phyloP scores from a whole-genome alignment of 2,113 vertebrate species.

The Tauraco erythrolophus region DNA sequence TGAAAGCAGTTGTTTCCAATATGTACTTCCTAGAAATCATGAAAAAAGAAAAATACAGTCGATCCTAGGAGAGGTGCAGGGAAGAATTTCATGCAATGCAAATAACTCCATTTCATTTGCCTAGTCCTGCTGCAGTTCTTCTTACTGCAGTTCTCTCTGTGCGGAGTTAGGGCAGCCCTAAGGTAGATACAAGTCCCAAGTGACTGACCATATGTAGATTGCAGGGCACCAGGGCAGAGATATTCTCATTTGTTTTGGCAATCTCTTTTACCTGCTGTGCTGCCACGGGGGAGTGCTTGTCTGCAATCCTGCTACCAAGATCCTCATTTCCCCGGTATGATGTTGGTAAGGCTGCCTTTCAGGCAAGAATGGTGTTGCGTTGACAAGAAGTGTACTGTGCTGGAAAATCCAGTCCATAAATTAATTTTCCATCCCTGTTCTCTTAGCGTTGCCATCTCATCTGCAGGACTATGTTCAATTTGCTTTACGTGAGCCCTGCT shows the following conservation, averaged over 20 bases:
- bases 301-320: accelerated
- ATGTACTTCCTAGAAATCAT: neutral
- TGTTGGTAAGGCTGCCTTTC: neutral
- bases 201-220: neutral
- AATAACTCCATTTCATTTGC: neutral
- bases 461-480: neutral
- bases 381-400: neutral
- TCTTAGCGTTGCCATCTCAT: neutral
- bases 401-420: neutral
- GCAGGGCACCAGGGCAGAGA: neutral
- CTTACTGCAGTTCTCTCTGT: neutral
- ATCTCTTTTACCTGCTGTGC: neutral
- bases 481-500: neutral
- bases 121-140: neutral
- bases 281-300: neutral
- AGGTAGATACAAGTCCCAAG: neutral
- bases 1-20: neutral
- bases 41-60: neutral
- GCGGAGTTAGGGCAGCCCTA: neutral
- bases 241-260: neutral
- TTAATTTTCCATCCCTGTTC: neutral
- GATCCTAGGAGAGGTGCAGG: neutral
- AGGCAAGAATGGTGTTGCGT: neutral
- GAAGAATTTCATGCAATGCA: neutral
- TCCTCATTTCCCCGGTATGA: neutral